phyloP scores from a whole-genome alignment of 2,797 vertebrate genomes.

The Coluber constrictor region DNA sequence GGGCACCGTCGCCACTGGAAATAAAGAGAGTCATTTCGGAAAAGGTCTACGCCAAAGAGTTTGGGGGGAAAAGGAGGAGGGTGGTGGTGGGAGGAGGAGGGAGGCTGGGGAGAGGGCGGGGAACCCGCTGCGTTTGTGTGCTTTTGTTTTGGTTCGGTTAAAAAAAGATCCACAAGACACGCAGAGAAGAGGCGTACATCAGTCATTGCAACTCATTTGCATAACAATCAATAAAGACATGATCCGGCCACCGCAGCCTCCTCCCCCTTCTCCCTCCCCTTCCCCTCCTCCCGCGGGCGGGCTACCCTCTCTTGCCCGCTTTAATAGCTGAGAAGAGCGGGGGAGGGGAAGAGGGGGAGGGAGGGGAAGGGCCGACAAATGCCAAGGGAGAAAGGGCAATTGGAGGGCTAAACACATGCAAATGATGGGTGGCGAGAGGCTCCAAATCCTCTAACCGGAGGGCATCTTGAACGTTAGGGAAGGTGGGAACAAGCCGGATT shows the following conservation, averaged over 20 bases:
- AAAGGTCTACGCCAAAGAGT: slow-evolving; percentile 45
- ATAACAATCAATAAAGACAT: slow-evolving; percentile 60
- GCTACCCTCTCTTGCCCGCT: slow-evolving; percentile 13
- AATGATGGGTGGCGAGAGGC: slow-evolving; percentile 64
- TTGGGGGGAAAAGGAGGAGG: not conserved
- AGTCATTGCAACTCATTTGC: slow-evolving; percentile 57
- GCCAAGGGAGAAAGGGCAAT: slow-evolving; percentile 62
- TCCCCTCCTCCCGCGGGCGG: not conserved
- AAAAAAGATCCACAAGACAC: not conserved
- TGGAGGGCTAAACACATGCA: slow-evolving; percentile 69
- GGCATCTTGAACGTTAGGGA: slow-evolving; percentile 62
- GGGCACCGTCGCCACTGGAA: slow-evolving; percentile 70
- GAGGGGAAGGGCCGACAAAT: slow-evolving; percentile 50
- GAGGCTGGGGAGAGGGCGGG: not conserved
- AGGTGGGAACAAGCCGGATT: slow-evolving; percentile 60
- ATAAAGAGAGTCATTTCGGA: slow-evolving; percentile 73
- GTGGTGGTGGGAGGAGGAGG: not conserved
- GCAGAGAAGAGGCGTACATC: slow-evolving; percentile 8
- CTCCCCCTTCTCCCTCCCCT: not conserved
- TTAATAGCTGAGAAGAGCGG: slow-evolving; percentile 55
- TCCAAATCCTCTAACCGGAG: slow-evolving; percentile 60
- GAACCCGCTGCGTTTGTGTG: not conserved
- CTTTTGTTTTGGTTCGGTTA: not conserved
- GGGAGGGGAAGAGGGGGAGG: slow-evolving; percentile 27
- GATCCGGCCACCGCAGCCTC: slow-evolving; percentile 20